Percentiles rank a stretch among this genome's conserved stretches.
Conservation (phyloP, 2,888 invertebrate species). For the Cheiracanthium punctorium region DNA sequence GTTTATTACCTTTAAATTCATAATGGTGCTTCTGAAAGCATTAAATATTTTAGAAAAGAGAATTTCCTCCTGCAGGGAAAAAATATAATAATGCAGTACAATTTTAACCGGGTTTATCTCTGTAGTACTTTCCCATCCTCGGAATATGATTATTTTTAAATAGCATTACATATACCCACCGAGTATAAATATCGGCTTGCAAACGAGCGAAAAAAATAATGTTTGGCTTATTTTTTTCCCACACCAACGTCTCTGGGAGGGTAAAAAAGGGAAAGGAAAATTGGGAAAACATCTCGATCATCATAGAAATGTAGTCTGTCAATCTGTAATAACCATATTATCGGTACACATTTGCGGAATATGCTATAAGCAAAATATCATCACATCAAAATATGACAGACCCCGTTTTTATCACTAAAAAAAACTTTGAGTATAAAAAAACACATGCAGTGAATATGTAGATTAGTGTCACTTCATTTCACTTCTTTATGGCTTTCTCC, state of each 20-base stretch:
- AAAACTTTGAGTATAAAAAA: slow-evolving; percentile 36
- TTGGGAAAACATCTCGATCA: slow-evolving; percentile 17
- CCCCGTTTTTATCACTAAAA: slow-evolving; percentile 51
- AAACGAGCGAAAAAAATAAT: not conserved
- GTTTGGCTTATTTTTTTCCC: not conserved
- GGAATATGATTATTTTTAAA: not conserved
- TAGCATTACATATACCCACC: not conserved
- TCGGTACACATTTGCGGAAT: slow-evolving; percentile 27
- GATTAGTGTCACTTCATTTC: slow-evolving; percentile 70
- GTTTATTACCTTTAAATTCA: no score
- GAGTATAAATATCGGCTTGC: not conserved
- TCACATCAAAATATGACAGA: slow-evolving; percentile 57
- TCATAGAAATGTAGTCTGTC: slow-evolving; percentile 12
- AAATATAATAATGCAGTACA: no score
- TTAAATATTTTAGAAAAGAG: no score
- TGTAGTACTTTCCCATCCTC: not conserved
- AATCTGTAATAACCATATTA: slow-evolving; percentile 55
- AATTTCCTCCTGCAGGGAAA: no score
- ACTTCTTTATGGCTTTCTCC: slow-evolving; percentile 66
- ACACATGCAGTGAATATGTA: slow-evolving; percentile 68
- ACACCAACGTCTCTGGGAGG: not conserved
- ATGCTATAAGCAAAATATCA: slow-evolving; percentile 62
- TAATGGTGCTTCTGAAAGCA: no score
- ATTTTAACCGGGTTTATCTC: not conserved
- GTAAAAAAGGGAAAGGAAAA: not conserved